Conservation (phyloP, 2,888 invertebrate genomes). For the Bhutanitis thaidina region DNA sequence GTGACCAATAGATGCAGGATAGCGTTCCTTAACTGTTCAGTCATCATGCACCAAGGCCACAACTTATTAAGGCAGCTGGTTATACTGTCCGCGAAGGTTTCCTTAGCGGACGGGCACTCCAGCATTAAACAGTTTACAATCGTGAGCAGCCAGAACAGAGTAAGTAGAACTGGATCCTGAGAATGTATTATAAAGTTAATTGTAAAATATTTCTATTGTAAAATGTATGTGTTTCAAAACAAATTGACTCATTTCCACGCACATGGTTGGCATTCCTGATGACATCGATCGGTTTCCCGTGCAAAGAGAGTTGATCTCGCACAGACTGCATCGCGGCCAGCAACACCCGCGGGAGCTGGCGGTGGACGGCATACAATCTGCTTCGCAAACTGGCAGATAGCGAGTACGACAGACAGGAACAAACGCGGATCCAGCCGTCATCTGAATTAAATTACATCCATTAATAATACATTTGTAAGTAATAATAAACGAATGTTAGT, state of each 20-base stretch:
- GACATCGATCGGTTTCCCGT: conserved; percentile 55
- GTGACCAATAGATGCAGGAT: conserved; percentile 81
- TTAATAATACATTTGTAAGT: no score
- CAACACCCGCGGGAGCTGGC: conserved; percentile 40
- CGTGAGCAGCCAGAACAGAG: conserved; percentile 77
- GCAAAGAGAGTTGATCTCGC: conserved; percentile 55
- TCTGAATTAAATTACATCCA: conserved; percentile 35
- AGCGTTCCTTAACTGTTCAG: conserved; percentile 72
- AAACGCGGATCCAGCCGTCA: conserved; percentile 47
- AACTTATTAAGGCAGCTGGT: conserved; percentile 81
- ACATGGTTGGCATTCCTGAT: conserved; percentile 56
- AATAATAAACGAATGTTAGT: no score
- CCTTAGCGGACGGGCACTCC: conserved; percentile 75
- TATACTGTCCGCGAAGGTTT: conserved; percentile 74
- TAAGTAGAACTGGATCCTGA: conserved; percentile 76
- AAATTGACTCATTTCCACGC: conserved; percentile 27
- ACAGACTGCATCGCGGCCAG: conserved; percentile 42
- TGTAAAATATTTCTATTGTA: no score
- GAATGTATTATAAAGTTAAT: conserved; percentile 14
- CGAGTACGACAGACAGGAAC: conserved; percentile 48
- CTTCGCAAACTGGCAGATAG: conserved; percentile 43
- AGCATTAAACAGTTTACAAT: conserved; percentile 81
- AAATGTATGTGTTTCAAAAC: no score
- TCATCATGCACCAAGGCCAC: conserved; percentile 84
- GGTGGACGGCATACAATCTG: conserved; percentile 50